Evolutionary conservation across 2,113 vertebrate genomes (phyloP).

Genomic region (Carassius carassius): DNA sequence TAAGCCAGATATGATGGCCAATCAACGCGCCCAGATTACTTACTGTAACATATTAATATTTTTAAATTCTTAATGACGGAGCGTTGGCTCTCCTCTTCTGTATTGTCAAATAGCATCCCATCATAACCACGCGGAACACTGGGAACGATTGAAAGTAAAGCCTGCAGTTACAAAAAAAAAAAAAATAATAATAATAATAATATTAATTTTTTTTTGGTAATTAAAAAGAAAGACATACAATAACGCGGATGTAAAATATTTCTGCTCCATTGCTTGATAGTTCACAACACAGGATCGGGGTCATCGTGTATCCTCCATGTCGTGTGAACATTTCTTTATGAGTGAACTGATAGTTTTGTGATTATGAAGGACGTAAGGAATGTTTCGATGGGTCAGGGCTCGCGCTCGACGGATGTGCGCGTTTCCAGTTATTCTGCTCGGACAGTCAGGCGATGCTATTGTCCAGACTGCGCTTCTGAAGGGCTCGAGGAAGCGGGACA

Average conservation of each 20-base stretch:
- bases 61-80: constrained; percentile 53
- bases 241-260: not conserved
- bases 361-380: constrained; percentile 14
- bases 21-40: not conserved
- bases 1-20: constrained; percentile 55
- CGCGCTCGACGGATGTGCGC: constrained; percentile 30
- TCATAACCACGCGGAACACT: not conserved
- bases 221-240: not conserved
- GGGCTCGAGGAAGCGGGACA: constrained; percentile 20
- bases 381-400: constrained; percentile 15
- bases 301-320: not conserved
- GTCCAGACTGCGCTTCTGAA: constrained; percentile 11
- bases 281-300: not conserved
- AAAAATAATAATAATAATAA: not conserved
- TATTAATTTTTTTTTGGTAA: too few species aligned
- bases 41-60: constrained; percentile 56
- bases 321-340: constrained; percentile 6
- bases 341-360: constrained; percentile 26
- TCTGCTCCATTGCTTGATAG: not conserved
- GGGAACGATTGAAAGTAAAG: not conserved
- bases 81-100: constrained; percentile 9
- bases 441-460: constrained; percentile 28
- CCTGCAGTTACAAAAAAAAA: not conserved
- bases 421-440: constrained; percentile 37
- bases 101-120: constrained; percentile 17